phyloP scores from a whole-genome alignment of 2,888 invertebrate genomes.

The Lapara coniferarum region DNA sequence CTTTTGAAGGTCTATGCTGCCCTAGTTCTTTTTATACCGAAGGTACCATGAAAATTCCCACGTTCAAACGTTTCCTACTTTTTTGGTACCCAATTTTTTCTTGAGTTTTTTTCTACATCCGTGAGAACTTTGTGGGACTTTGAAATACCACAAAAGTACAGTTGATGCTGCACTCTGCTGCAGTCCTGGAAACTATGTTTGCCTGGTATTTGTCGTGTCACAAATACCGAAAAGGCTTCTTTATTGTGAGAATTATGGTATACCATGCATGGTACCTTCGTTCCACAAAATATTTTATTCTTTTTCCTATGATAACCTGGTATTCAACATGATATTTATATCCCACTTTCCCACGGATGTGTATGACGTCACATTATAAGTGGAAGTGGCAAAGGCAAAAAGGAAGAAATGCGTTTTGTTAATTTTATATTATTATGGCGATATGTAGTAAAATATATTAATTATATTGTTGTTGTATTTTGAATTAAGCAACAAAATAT shows the following conservation, averaged over 20 bases:
- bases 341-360: neutral
- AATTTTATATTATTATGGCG: no score
- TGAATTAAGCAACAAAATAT: no score
- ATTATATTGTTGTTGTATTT: no score
- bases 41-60: conserved; percentile 9
- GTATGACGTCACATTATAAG: no score
- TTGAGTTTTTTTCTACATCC: neutral
- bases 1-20: neutral
- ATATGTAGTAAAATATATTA: no score
- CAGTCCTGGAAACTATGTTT: neutral
- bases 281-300: neutral
- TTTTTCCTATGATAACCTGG: conserved; percentile 1
- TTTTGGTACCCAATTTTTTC: neutral
- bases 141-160: neutral
- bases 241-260: no score
- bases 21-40: neutral
- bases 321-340: conserved; percentile 11
- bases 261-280: no score
- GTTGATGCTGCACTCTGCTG: neutral
- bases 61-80: neutral
- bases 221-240: conserved; percentile 1
- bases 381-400: no score
- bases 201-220: neutral
- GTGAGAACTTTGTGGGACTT: neutral
- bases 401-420: no score